Evolutionary conservation across 2,797 vertebrate genomes (phyloP).

Genomic region (Otus scops): DNA sequence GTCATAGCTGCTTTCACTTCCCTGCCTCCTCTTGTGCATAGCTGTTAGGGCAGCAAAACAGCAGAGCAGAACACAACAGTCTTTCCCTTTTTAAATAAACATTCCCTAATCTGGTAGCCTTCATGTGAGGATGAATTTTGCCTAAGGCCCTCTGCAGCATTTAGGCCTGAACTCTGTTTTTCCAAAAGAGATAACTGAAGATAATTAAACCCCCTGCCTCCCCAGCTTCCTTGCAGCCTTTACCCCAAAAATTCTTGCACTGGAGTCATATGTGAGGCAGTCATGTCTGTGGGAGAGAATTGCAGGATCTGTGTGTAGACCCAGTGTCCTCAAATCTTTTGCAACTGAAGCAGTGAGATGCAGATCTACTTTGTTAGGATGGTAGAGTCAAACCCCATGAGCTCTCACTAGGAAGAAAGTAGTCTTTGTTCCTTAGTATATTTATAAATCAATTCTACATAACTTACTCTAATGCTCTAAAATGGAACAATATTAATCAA

Average conservation of each 20-base stretch:
- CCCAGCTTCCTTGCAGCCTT: neutral
- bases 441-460: neutral
- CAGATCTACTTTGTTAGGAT: neutral
- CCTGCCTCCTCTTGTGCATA: neutral
- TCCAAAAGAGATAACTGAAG: neutral
- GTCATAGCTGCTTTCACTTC: conserved; percentile 22
- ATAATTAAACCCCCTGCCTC: neutral
- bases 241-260: neutral
- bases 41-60: conserved; percentile 25
- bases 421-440: neutral
- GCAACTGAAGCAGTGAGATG: neutral
- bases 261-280: neutral
- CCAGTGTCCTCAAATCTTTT: neutral
- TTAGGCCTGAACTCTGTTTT: neutral
- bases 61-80: neutral
- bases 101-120: conserved; percentile 62
- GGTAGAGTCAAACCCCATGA: neutral
- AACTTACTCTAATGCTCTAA: neutral
- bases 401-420: neutral
- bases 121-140: neutral
- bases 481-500: neutral
- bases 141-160: neutral
- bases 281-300: neutral
- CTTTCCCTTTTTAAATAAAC: conserved; percentile 52
- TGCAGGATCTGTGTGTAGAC: neutral